Base-by-base conservation (phyloP, 2,113 vertebrate genomes). In the Emydura subglobosa region DNA sequence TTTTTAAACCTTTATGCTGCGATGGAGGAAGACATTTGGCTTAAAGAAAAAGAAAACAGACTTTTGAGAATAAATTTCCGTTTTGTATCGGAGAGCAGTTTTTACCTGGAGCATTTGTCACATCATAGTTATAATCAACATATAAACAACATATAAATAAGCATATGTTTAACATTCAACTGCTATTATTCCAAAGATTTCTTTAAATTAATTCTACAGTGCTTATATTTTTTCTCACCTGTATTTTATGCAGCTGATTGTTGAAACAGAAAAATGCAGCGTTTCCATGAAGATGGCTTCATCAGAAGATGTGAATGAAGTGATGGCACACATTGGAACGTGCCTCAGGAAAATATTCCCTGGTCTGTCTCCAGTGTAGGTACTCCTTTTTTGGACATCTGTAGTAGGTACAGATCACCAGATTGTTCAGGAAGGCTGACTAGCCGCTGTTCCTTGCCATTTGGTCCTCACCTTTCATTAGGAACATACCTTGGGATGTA, bases 271-370 rank as follows among this genome's bases (percentile, higher is more conserved):
- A 96, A 98, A 98, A 44, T 98, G 98, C 91, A 98, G 94, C 95
- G 96, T 99, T 86, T 99, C 99, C 50, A 97, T 99, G 98, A 99
- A 99, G 98, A 98, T 99, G 98, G 97, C 97, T 0, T 99, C 99
- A 5, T 98, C 98, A 0, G 99, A 99, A 78, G 99, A 99, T 44
- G 99, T 99, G 90, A 99, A 98, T 1, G 99, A 99, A 11, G 99
- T 99, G 92, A 98, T 99, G 95, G 98, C 98, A 6, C 99, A 99
- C 96, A 98, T 99, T 0, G 99, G 99, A 94, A 98, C 98, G 96
- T 99, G 99, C 95, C 97, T 99, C 87, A 98, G 98, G 93, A 99
- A 98, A 98, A 99, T 99, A 98, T 99, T 99, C 96, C 99, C 99
- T 1, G 99, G 99, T 91, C 95, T 99, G 10, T 99, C 99, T 12